These are phyloP conservation scores for Ophthalmolycus amberensis DNA, from an alignment of 2,113 vertebrate genomes.

Conservation along the genomic window DNA sequence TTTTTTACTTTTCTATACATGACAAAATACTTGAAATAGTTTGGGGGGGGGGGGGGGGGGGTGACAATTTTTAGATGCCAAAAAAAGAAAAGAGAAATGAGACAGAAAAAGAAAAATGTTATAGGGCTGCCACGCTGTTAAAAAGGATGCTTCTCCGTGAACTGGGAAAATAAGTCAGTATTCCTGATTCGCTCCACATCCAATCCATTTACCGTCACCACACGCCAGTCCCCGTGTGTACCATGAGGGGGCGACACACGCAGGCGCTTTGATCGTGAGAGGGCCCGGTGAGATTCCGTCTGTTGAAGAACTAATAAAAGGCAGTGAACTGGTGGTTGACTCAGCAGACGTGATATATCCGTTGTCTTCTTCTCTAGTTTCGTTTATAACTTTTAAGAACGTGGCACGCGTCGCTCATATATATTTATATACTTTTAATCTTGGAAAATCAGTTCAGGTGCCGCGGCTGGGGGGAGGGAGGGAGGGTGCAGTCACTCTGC, in stretches of 20 bases:
- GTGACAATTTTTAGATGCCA: slow-evolving; percentile 77
- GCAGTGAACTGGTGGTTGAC: slow-evolving; percentile 83
- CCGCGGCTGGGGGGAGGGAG: slow-evolving; percentile 17
- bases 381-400: slow-evolving; percentile 82
- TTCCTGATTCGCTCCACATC: slow-evolving; percentile 77
- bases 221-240: slow-evolving; percentile 71
- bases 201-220: slow-evolving; percentile 69
- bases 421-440: slow-evolving; percentile 87
- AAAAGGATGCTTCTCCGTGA: slow-evolving; percentile 74
- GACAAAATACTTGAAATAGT: slow-evolving; percentile 81
- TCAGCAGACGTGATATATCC: slow-evolving; percentile 83
- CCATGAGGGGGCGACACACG: slow-evolving; percentile 70
- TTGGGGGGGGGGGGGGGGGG: slow-evolving; percentile 52
- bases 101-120: slow-evolving; percentile 70
- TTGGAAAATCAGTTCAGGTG: slow-evolving; percentile 85
- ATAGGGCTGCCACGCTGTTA: slow-evolving; percentile 81
- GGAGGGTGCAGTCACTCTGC: slow-evolving; percentile 85
- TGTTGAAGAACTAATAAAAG: slow-evolving; percentile 79
- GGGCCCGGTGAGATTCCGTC: slow-evolving; percentile 76
- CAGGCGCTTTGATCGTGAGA: slow-evolving; percentile 66
- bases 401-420: slow-evolving; percentile 87
- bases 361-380: slow-evolving; percentile 80
- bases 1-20: slow-evolving; percentile 80
- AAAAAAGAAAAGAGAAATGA: slow-evolving; percentile 52
- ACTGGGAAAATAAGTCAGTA: slow-evolving; percentile 78